Conservation (phyloP, 2,888 invertebrate species). For the Onthophagus sagittarius region DNA sequence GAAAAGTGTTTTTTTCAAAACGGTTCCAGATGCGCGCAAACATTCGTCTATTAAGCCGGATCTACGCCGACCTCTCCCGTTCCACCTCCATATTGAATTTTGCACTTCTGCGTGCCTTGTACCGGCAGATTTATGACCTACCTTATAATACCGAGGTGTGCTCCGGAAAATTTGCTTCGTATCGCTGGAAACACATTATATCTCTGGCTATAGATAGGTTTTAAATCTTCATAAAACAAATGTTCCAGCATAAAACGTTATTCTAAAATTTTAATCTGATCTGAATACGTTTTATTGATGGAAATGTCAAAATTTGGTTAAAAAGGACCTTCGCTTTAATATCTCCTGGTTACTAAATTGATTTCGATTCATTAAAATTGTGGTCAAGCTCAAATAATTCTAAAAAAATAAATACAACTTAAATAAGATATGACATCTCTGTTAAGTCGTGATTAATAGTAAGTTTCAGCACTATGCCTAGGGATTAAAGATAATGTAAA, state of each 20-base stretch:
- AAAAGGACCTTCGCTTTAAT: too few species aligned
- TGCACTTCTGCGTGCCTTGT: background rate
- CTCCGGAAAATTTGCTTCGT: background rate
- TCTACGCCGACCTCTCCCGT: background rate
- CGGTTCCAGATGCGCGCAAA: background rate
- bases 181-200: background rate
- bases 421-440: too few species aligned
- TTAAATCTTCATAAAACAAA: background rate
- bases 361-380: too few species aligned
- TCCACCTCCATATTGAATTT: background rate
- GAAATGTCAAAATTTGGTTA: too few species aligned
- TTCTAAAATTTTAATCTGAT: background rate
- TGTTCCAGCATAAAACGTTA: background rate
- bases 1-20: background rate
- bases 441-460: too few species aligned
- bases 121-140: background rate
- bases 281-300: too few species aligned
- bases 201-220: background rate
- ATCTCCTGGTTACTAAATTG: too few species aligned
- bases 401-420: too few species aligned
- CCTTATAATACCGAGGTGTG: background rate
- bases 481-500: too few species aligned
- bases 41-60: background rate
- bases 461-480: too few species aligned
- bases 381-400: too few species aligned